These are phyloP conservation scores for Drosophila kurseongensis DNA, from an alignment of 1,140 invertebrate species.

Conservation along the genomic window DNA sequence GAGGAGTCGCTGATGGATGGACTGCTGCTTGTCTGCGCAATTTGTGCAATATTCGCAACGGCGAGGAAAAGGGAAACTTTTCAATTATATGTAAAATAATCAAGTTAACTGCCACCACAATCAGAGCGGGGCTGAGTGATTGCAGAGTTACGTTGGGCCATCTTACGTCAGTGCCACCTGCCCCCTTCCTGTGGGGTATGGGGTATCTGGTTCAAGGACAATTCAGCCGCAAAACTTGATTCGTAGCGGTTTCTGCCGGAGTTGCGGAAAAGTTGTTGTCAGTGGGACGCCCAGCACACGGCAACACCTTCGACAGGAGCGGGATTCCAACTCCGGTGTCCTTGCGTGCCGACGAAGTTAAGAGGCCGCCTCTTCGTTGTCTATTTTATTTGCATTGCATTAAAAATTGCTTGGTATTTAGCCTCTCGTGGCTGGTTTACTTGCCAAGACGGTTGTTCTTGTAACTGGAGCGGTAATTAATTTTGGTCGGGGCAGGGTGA, in stretches of 20 bases:
- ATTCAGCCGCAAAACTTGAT: conserved; percentile 70
- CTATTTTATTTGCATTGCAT: conserved; percentile 68
- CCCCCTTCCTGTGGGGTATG: conserved; percentile 1
- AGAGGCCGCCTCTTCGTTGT: conserved; percentile 17
- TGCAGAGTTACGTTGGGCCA: conserved; percentile 5
- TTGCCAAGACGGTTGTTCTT: conserved; percentile 32
- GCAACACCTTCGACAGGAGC: conserved; percentile 63
- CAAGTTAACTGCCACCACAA: conserved; percentile 77
- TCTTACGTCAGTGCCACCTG: conserved; percentile 32
- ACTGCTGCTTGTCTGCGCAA: conserved; percentile 53
- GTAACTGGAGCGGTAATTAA: conserved; percentile 64
- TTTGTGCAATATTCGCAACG: conserved; percentile 67
- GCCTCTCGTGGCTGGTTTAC: conserved; percentile 13
- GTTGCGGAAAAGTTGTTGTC: conserved; percentile 40
- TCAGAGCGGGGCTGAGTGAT: conserved; percentile 17
- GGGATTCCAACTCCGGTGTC: conserved; percentile 33
- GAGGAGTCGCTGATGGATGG: conserved; percentile 32
- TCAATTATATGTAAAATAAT: conserved; percentile 82
- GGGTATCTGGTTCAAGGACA: conserved; percentile 74
- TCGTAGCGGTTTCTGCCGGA: conserved; percentile 52
- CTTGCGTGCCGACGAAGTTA: conserved; percentile 71
- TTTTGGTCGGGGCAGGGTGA: conserved; percentile 34
- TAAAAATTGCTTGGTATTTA: conserved; percentile 56
- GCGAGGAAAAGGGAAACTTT: conserved; percentile 62
- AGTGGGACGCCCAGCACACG: conserved; percentile 35